Evolutionary conservation across 2,888 invertebrate species (phyloP).

Genomic region (Celastrina argiolus): DNA sequence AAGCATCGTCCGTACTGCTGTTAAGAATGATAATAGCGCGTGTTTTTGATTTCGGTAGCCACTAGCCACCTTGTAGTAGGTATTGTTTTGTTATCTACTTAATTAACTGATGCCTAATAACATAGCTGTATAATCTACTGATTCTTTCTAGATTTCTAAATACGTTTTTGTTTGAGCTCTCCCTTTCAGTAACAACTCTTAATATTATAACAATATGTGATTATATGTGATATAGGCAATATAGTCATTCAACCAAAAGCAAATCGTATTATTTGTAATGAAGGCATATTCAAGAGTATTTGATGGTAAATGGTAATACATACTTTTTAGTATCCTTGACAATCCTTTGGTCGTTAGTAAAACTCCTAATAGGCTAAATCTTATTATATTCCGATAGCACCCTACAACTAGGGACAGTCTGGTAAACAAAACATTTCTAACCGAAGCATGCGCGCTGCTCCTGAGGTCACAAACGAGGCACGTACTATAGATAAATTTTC

Average conservation of each 20-base stretch:
- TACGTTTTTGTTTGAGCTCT: background rate
- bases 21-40: background rate
- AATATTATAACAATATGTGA: too few species aligned
- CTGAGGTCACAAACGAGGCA: slow-evolving; percentile 41
- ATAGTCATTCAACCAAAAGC: background rate
- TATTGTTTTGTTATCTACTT: background rate
- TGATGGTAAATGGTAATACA: slow-evolving; percentile 1
- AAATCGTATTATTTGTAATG: background rate
- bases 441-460: slow-evolving; percentile 41
- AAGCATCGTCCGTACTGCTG: background rate
- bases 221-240: background rate
- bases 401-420: background rate
- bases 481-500: slow-evolving; percentile 49
- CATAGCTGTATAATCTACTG: background rate
- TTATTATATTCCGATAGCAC: background rate
- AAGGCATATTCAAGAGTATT: background rate
- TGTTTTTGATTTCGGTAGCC: background rate
- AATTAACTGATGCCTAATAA: background rate
- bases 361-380: background rate
- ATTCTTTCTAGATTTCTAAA: background rate
- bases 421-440: slow-evolving; percentile 34
- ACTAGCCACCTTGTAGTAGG: background rate
- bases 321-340: slow-evolving; percentile 2
- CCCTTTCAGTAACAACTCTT: too few species aligned
- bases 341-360: slow-evolving; percentile 8